Conservation (phyloP, 2,888 invertebrate genomes). For the Spilarctia lutea region DNA sequence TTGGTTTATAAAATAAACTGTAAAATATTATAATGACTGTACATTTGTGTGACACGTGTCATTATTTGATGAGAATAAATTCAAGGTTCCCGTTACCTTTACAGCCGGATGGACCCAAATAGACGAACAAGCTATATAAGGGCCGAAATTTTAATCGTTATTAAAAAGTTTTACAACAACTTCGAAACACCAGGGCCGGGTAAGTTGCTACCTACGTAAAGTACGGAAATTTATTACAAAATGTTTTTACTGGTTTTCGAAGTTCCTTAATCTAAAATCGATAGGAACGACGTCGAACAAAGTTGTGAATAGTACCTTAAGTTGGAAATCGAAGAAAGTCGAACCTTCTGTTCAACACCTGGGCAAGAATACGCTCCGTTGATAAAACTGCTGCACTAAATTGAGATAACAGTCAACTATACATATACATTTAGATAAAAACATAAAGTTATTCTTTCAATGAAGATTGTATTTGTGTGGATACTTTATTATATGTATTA, state of each 20-base stretch:
- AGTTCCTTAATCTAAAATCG: conserved; percentile 86
- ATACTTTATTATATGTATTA: neutral
- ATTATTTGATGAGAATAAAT: neutral
- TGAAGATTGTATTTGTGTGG: conserved; percentile 40
- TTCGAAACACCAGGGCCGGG: conserved; percentile 66
- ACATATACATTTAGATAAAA: conserved; percentile 43
- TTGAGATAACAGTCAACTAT: conserved; percentile 69
- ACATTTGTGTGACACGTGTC: neutral
- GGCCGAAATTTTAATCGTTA: conserved; percentile 60
- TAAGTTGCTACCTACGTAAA: conserved; percentile 61
- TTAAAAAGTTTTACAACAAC: conserved; percentile 63
- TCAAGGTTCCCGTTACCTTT: neutral
- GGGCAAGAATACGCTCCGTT: conserved; percentile 75
- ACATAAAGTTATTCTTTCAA: conserved; percentile 47
- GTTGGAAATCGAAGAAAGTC: conserved; percentile 80
- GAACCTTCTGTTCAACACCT: conserved; percentile 80
- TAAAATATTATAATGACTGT: neutral
- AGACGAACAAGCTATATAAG: conserved; percentile 27
- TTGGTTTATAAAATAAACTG: neutral
- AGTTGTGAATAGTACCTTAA: conserved; percentile 82
- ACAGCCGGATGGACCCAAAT: neutral
- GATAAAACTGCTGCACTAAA: conserved; percentile 69
- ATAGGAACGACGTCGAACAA: conserved; percentile 80
- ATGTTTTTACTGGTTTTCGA: conserved; percentile 82
- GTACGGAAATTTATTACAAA: conserved; percentile 79